Evolutionary conservation across 1,140 invertebrate species (phyloP).

Genomic region (Papilio aristodemus): DNA sequence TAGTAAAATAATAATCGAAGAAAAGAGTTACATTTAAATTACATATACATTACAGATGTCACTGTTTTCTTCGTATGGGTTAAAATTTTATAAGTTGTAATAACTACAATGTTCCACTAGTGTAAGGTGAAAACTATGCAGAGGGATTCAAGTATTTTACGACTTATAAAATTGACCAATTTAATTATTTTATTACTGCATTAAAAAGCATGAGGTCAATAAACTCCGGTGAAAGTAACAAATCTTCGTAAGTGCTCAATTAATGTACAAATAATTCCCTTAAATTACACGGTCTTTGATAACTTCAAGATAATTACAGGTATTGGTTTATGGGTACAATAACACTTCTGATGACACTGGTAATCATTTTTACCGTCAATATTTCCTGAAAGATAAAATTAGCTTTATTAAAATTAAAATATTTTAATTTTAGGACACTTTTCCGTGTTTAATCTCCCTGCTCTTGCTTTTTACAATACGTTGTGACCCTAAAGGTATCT

Average conservation of each 20-base stretch:
- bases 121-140: background rate
- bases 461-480: too few relatives aligned
- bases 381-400: background rate
- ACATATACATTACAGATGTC: too few relatives aligned
- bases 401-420: too few relatives aligned
- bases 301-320: background rate
- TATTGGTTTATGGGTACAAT: background rate
- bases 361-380: background rate
- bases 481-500: too few relatives aligned
- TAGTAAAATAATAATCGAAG: too few relatives aligned
- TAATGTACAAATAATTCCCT: slow-evolving; percentile 11
- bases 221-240: slow-evolving; percentile 9
- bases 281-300: slow-evolving; percentile 21
- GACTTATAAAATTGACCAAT: background rate
- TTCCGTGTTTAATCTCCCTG: too few relatives aligned
- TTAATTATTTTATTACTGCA: background rate
- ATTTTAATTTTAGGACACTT: too few relatives aligned
- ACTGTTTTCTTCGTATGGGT: too few relatives aligned
- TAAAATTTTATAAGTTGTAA: too few relatives aligned
- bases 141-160: background rate
- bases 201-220: background rate
- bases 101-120: too few relatives aligned
- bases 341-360: background rate
- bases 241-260: slow-evolving; percentile 1
- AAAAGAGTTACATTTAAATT: too few relatives aligned